Evolutionary conservation across 1,140 invertebrate genomes (phyloP), one percentile per base, ranked within the genome.

Genomic region (Macrobrachium rosenbergii): DNA sequence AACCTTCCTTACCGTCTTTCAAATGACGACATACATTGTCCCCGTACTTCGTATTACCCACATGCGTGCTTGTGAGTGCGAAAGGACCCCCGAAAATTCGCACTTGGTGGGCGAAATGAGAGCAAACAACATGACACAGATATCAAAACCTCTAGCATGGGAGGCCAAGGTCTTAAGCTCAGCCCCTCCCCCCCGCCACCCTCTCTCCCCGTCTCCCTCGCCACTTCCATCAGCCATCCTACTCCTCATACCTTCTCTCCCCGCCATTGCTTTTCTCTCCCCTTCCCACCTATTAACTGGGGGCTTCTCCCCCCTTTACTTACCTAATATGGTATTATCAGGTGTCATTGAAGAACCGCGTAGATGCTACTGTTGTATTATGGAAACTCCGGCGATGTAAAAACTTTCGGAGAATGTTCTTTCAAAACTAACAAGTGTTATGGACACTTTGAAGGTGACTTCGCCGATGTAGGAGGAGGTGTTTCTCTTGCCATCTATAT

Each of bases 101-200:
- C 52, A 52, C 52, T 52, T 52, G 52, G 52, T 52, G 52, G 52
- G 52, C 52, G 52, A 52, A 52, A 52, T 52, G 52, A 52, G 52
- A 83, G 19, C 58, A 60, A 75, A 60, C 23, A 28, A 58, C 82
- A 83, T 83, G 82, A 83, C 82, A 83, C 82, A 83, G 67, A 83
- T 83, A 83, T 69, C 79, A 81, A 73, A 43, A 76, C 64, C 81
- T 59, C 37, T 58, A 52, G n/a, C 73, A 52, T 75, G 67, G 59
- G 52, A 52, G 82, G 82, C 82, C 82, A 83, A 83, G 82, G 82
- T 83, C 82, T 83, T 72, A 76, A 52, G 69, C 17, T 72, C 58
- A 37, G 63, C 59, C 21, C 52, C 17, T 19, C 21, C 67, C 77
- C 21, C 23, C 37, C 8, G 14, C 82, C 10, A 12, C 43, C 52